Evolutionary conservation across 2,113 vertebrate genomes (phyloP), one percentile per base, ranked within the genome.

Genomic region (Phrynocephalus versicolor): DNA sequence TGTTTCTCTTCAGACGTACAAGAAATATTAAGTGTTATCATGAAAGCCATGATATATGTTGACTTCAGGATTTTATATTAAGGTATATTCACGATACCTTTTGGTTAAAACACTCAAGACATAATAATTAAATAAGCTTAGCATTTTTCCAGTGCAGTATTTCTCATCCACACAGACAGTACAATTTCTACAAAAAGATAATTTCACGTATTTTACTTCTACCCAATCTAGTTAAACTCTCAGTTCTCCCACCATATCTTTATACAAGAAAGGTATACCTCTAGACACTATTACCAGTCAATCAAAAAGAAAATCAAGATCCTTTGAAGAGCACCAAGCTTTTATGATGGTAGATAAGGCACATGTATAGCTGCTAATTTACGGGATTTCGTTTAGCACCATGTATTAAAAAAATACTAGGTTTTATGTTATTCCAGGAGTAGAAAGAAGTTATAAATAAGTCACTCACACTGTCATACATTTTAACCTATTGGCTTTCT

Each of bases 241-340:
- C 39, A 23, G n/a, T 51, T 30, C 23, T 21, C 18, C 23, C 76
- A 60, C 62, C 39, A 55, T 23, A 23, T 80, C 58, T 21, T 55
- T 86, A 81, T 65, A 74, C 70, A 85, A 80, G 64, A 80, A 64
- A 12, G 39, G 30, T 74, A 73, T 45, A 88, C 62, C 58, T 10
- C 75, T 45, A 51, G 23, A 10, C 35, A 74, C 35, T 83, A 27
- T 45, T 5, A 18, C 27, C 1, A 1, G 6, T 37, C 62, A 51
- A 84, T 23, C 45, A 81, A 88, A 37, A 81, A 55, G 57, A 57
- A 70, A 87, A 0, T n/a, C 65, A 85, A 37, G 35, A 30, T 84
- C 51, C n/a, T 57, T 79, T 79, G 72, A 87, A 79, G 39, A 87
- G 83, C 76, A 78, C 55, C 73, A 73, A 0, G 35, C 37, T 87